Evolutionary conservation across 2,797 vertebrate species (phyloP).

Genomic region (Prunella strophiata): DNA sequence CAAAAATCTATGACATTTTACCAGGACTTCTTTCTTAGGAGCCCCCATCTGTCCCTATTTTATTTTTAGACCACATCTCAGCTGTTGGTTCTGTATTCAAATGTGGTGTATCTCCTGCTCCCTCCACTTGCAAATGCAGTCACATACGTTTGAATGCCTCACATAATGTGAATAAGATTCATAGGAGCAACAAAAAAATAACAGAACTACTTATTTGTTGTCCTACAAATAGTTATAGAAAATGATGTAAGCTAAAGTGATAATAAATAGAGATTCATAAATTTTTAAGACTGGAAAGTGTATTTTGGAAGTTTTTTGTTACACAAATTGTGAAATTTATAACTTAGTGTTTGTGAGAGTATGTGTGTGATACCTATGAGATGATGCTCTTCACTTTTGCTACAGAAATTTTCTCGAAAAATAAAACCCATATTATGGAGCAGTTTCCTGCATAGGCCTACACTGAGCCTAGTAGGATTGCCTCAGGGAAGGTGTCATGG

Average conservation of each 20-base stretch:
- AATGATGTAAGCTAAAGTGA: not conserved
- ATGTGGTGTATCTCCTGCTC: not conserved
- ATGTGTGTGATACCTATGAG: not conserved
- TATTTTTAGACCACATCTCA: not conserved
- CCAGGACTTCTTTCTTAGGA: not conserved
- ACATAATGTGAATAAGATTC: not conserved
- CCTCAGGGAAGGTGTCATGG: not conserved
- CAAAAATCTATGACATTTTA: not conserved
- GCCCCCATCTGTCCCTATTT: not conserved
- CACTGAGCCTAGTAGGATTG: not conserved
- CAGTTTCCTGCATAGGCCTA: not conserved
- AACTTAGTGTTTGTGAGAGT: not conserved
- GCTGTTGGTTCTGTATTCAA: conserved; percentile 8
- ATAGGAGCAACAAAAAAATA: not conserved
- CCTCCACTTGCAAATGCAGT: not conserved
- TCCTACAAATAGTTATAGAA: not conserved
- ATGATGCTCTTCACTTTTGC: not conserved
- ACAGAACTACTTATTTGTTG: not conserved
- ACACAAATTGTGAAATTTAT: not conserved
- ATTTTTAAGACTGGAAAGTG: not conserved
- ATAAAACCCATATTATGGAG: not conserved
- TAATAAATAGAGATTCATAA: not conserved
- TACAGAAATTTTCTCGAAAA: not conserved
- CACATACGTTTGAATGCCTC: not conserved
- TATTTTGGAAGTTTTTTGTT: not conserved